Percentiles rank a stretch among this genome's conserved stretches.
Evolutionary conservation across 2,888 invertebrate species (phyloP).

Genomic region (Cephus nigrinus): DNA sequence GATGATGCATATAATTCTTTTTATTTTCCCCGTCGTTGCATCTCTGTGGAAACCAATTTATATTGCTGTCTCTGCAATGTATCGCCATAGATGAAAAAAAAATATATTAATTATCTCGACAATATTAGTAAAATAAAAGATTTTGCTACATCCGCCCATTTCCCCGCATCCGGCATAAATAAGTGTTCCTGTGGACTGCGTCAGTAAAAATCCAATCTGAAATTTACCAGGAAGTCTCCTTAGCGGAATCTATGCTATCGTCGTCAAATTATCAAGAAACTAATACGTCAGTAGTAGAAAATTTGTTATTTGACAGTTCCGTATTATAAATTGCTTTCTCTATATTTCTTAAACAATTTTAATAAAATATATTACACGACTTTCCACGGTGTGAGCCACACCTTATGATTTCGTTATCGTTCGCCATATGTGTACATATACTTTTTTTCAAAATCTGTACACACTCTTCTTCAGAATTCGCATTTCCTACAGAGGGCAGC

Average conservation of each 20-base stretch:
- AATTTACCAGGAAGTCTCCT: not conserved
- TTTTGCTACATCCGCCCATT: not conserved
- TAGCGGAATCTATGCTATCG: not conserved
- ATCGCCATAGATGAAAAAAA: not conserved
- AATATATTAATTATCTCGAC: not conserved
- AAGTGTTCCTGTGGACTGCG: not conserved
- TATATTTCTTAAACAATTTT: not conserved
- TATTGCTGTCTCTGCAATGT: not conserved
- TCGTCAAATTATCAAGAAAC: not conserved
- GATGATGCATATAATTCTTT: not conserved
- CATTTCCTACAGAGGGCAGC: slow-evolving; percentile 21
- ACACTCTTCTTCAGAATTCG: not conserved
- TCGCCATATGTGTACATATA: not conserved
- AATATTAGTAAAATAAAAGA: not conserved
- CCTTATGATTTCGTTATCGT: not conserved
- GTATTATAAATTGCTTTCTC: not conserved
- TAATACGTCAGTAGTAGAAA: not conserved
- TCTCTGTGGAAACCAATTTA: not conserved
- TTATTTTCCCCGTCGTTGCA: not conserved
- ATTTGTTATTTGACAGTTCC: not conserved
- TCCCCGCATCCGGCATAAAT: not conserved
- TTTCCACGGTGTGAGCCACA: not conserved
- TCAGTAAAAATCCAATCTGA: not conserved
- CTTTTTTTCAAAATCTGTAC: not conserved
- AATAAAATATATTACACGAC: not conserved